Evolutionary conservation across 2,888 invertebrate genomes (phyloP).

Genomic region (Cryptus armator): DNA sequence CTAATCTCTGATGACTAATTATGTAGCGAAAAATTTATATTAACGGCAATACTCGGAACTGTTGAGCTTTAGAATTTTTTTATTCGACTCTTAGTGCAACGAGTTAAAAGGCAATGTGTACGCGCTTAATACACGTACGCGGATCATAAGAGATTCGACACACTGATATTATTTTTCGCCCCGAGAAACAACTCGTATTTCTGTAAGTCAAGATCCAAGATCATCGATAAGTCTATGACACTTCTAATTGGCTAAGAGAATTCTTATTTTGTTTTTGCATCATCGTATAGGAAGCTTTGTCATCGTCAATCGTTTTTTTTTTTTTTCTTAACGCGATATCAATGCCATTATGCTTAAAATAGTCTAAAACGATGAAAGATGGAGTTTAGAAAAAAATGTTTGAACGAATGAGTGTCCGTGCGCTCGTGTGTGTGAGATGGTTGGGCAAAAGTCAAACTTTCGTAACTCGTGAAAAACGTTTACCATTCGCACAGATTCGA

Average conservation of each 20-base stretch:
- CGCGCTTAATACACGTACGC: not conserved
- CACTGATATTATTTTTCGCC: conserved; percentile 3
- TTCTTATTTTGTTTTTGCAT: not conserved
- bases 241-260: not conserved
- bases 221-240: not conserved
- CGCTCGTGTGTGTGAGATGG: not conserved
- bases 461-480: not conserved
- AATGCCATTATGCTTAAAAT: conserved; percentile 13
- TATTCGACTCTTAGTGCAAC: not conserved
- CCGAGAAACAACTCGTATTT: conserved; percentile 4
- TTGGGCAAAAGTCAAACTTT: conserved; percentile 24
- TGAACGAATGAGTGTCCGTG: not conserved
- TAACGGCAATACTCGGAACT: not conserved
- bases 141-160: not conserved
- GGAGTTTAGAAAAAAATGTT: conserved; percentile 1
- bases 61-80: not conserved
- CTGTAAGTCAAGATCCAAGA: conserved; percentile 1
- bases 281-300: not conserved
- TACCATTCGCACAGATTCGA: not conserved
- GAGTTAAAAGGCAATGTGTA: not conserved
- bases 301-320: not conserved
- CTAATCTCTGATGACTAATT: conserved; percentile 28
- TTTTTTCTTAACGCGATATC: conserved; percentile 1
- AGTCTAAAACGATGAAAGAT: conserved; percentile 17
- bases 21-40: conserved; percentile 19